Percentiles rank a stretch among this genome's conserved stretches.
These are phyloP conservation scores for Beaufortia kweichowensis DNA, from an alignment of 2,113 vertebrate genomes.

Conservation along the genomic window DNA sequence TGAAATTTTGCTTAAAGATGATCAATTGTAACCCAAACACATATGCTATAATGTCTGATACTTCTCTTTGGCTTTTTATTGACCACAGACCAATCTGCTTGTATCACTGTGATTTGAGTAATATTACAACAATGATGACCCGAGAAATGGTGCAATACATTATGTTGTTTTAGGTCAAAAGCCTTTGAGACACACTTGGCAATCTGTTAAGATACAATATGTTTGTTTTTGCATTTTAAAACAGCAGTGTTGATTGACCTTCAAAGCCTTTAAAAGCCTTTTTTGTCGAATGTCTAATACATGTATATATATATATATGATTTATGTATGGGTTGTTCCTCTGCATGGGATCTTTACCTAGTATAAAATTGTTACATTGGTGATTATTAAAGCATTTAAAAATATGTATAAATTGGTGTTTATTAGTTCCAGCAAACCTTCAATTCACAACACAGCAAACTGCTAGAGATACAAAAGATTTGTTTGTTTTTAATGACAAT, in stretches of 20 bases:
- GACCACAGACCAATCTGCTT: too few relatives aligned
- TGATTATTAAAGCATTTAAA: slow-evolving; percentile 28
- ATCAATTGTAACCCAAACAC: too few relatives aligned
- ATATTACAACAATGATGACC: slow-evolving; percentile 5
- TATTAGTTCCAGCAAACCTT: background rate
- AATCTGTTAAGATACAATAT: background rate
- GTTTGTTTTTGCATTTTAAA: slow-evolving; percentile 15
- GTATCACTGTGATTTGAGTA: background rate
- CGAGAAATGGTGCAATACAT: too few relatives aligned
- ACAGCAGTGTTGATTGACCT: background rate
- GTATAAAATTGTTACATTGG: background rate
- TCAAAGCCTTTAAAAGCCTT: slow-evolving; percentile 13
- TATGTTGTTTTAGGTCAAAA: background rate
- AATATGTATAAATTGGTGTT: background rate
- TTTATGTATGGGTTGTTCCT: slow-evolving; percentile 6
- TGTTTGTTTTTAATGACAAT: slow-evolving; percentile 26
- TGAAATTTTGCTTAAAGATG: background rate
- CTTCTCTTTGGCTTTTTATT: too few relatives aligned
- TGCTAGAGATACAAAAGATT: background rate
- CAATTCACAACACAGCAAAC: background rate
- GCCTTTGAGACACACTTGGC: background rate
- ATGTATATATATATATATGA: slow-evolving; percentile 19
- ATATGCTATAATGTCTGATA: background rate
- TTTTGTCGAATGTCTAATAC: background rate
- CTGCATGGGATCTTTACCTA: slow-evolving; percentile 8